phyloP scores from a whole-genome alignment of 2,113 vertebrate species.

The Otus sunia region DNA sequence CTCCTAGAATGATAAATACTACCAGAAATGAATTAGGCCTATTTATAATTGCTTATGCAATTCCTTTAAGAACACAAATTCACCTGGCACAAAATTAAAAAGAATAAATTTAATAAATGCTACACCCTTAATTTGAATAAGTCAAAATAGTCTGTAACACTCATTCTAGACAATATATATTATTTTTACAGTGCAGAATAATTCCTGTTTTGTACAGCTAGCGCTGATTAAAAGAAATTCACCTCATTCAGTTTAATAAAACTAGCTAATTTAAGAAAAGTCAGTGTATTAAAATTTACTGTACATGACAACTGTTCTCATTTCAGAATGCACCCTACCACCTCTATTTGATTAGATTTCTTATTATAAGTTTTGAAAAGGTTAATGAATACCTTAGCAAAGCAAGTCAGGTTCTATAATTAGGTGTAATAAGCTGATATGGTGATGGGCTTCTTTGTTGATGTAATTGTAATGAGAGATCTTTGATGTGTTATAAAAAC shows the following conservation, averaged over 20 bases:
- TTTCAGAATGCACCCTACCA: conserved; percentile 68
- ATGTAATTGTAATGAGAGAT: conserved; percentile 60
- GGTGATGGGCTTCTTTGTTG: conserved; percentile 55
- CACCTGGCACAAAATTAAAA: conserved; percentile 43
- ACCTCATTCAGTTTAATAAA: conserved; percentile 70
- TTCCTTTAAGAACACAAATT: conserved; percentile 49
- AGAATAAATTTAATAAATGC: conserved; percentile 53
- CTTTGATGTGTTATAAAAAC: conserved; percentile 39
- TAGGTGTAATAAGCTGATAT: conserved; percentile 69
- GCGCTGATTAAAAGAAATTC: conserved; percentile 64
- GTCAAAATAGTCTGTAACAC: conserved; percentile 45
- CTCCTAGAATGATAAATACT: background rate
- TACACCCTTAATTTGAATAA: conserved; percentile 60
- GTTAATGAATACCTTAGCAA: conserved; percentile 75
- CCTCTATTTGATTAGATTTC: conserved; percentile 70
- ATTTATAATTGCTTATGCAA: conserved; percentile 17
- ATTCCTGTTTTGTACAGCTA: conserved; percentile 54
- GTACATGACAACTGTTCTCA: conserved; percentile 70
- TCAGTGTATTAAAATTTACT: conserved; percentile 70
- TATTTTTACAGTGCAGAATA: conserved; percentile 58
- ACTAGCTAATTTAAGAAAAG: conserved; percentile 68
- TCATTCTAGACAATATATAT: conserved; percentile 49
- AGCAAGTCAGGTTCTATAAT: conserved; percentile 64
- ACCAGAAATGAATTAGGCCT: conserved; percentile 22
- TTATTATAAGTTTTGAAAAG: conserved; percentile 69